A percentile compares a stretch with the other conserved stretches of the same genome.
Evolutionary conservation across 1,140 invertebrate genomes (phyloP).

Genomic region (Lethocerus indicus): DNA sequence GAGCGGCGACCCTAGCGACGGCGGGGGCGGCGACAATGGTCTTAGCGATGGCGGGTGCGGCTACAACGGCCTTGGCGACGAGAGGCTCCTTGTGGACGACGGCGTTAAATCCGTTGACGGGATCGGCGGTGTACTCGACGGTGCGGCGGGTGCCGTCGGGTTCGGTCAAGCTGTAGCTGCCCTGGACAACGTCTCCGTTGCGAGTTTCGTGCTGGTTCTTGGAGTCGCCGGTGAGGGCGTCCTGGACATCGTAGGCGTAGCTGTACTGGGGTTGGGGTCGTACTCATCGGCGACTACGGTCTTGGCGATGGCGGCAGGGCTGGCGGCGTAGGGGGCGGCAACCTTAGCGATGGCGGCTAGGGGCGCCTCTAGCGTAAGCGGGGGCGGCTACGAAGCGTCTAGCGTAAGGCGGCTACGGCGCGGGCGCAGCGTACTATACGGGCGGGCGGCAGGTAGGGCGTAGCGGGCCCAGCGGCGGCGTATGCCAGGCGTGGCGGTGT

Average conservation of each 20-base stretch:
- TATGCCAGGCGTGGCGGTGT: conserved; percentile 13
- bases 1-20: no score
- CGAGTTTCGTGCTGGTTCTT: conserved; percentile 47
- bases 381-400: conserved; percentile 11
- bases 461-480: conserved; percentile 12
- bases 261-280: conserved; percentile 26
- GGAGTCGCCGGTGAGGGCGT: conserved; percentile 43
- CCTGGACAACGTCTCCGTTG: conserved; percentile 44
- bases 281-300: conserved; percentile 19
- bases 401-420: conserved; percentile 14
- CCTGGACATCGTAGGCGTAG: conserved; percentile 46
- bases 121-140: conserved; percentile 18
- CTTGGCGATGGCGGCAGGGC: conserved; percentile 19
- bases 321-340: conserved; percentile 20
- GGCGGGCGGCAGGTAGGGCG: no score
- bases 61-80: conserved; percentile 14
- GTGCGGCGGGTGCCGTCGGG: conserved; percentile 21
- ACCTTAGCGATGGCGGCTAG: conserved; percentile 16
- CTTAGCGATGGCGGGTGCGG: no score
- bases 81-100: conserved; percentile 14
- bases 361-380: neutral
- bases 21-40: no score
- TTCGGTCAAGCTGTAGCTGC: conserved; percentile 38
- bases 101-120: conserved; percentile 15
- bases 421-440: no score